Evolutionary conservation across 2,113 vertebrate genomes (phyloP).

Genomic region (Hemiscyllium ocellatum): DNA sequence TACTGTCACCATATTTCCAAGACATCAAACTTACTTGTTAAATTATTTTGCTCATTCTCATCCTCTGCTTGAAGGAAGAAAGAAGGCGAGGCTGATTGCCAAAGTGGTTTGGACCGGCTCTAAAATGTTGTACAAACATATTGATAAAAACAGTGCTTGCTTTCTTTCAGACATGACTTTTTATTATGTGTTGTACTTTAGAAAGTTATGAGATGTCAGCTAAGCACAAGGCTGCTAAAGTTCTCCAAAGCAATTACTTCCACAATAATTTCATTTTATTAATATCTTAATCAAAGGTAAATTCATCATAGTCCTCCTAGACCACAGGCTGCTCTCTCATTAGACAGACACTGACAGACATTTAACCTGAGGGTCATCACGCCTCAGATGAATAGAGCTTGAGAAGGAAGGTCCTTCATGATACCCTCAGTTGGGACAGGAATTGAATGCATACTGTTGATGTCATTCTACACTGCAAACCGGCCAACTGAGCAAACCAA

Average conservation of each 20-base stretch:
- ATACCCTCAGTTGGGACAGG: too few relatives aligned
- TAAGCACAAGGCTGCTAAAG: background rate
- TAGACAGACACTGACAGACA: too few relatives aligned
- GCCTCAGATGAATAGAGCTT: too few relatives aligned
- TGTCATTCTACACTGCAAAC: too few relatives aligned
- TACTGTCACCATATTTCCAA: background rate
- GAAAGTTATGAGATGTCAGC: background rate
- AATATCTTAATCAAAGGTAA: background rate
- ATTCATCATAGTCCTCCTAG: too few relatives aligned
- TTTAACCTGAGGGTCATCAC: too few relatives aligned
- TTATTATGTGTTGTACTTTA: background rate
- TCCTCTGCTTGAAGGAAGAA: constrained; percentile 51
- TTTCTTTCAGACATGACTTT: background rate
- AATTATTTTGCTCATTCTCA: constrained; percentile 41
- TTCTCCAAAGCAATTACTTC: background rate
- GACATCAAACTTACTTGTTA: constrained; percentile 52
- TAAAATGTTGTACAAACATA: constrained; percentile 44
- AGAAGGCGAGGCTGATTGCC: constrained; percentile 54
- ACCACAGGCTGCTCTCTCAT: too few relatives aligned
- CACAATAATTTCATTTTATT: background rate
- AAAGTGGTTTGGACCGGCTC: constrained; percentile 55
- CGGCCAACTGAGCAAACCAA: too few relatives aligned
- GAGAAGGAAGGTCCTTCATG: too few relatives aligned
- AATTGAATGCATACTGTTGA: too few relatives aligned
- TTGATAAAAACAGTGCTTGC: background rate